Conservation (phyloP, 2,797 vertebrate genomes). For the Neosilurus mollespiculum region DNA sequence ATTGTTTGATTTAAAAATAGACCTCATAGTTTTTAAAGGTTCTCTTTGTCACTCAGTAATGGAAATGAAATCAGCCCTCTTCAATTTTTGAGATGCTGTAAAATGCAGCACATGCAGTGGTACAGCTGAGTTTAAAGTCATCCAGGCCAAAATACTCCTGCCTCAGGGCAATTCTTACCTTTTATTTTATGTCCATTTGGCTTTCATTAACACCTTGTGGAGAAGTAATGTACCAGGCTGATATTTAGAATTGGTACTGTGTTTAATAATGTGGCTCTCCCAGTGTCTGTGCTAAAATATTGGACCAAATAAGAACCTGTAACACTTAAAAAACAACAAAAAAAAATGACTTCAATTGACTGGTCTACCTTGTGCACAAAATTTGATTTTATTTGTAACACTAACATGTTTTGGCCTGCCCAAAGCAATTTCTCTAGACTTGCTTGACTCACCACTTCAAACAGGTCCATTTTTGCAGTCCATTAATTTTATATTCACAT, state of each 20-base stretch:
- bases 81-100: conserved; percentile 26
- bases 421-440: conserved; percentile 9
- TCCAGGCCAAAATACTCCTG: conserved; percentile 24
- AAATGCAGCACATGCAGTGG: conserved; percentile 3
- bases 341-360: too few relatives aligned
- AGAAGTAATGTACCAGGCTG: not conserved
- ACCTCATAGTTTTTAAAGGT: conserved; percentile 38
- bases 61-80: conserved; percentile 23
- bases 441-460: not conserved
- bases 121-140: conserved; percentile 21
- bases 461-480: not conserved
- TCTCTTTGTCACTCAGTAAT: conserved; percentile 26
- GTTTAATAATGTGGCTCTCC: not conserved
- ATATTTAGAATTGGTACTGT: not conserved
- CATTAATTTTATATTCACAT: not conserved
- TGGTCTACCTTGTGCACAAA: not conserved
- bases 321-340: too few relatives aligned
- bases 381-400: conserved; percentile 4
- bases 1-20: conserved; percentile 46
- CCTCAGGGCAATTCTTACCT: conserved; percentile 27
- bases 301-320: not conserved
- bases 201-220: conserved; percentile 11
- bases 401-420: not conserved
- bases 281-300: not conserved
- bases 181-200: conserved; percentile 31